phyloP scores from a whole-genome alignment of 2,888 invertebrate species.

The Arge pagana region DNA sequence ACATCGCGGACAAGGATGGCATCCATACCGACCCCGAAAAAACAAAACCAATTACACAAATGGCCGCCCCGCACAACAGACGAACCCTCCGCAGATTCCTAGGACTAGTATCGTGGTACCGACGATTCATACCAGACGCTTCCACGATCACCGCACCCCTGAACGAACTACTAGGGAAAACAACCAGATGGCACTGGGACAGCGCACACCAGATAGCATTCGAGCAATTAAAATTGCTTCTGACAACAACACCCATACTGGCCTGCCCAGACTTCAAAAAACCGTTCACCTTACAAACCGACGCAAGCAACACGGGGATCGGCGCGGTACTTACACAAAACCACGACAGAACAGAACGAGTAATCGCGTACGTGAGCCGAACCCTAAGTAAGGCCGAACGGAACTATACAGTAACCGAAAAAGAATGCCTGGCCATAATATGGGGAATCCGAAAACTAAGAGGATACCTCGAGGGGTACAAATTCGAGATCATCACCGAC shows the following conservation, averaged over 20 bases:
- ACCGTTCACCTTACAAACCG: conserved; percentile 23
- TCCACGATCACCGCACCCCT: conserved; percentile 32
- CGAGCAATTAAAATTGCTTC: background rate
- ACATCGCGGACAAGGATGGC: background rate
- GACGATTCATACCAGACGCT: conserved; percentile 31
- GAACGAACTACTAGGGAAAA: conserved; percentile 21
- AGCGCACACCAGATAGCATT: too few relatives aligned
- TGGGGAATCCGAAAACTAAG: conserved; percentile 39
- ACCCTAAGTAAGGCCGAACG: conserved; percentile 31
- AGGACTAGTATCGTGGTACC: conserved; percentile 38
- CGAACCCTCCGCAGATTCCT: conserved; percentile 33
- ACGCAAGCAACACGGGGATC: conserved; percentile 26
- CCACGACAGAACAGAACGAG: conserved; percentile 31
- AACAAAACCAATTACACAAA: background rate
- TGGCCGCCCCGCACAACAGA: conserved; percentile 19
- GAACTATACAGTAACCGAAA: conserved; percentile 39
- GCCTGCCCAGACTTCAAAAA: background rate
- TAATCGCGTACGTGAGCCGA: conserved; percentile 36
- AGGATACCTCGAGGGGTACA: conserved; percentile 40
- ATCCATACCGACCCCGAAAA: conserved; percentile 30
- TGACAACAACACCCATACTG: conserved; percentile 22
- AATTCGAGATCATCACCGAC: conserved; percentile 42
- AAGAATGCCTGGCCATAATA: conserved; percentile 38
- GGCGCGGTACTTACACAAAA: conserved; percentile 28
- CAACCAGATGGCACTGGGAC: too few relatives aligned